A percentile compares a stretch with the other conserved stretches of the same genome.
Conservation (phyloP, 2,113 vertebrate species). For the Isichthys henryi region DNA sequence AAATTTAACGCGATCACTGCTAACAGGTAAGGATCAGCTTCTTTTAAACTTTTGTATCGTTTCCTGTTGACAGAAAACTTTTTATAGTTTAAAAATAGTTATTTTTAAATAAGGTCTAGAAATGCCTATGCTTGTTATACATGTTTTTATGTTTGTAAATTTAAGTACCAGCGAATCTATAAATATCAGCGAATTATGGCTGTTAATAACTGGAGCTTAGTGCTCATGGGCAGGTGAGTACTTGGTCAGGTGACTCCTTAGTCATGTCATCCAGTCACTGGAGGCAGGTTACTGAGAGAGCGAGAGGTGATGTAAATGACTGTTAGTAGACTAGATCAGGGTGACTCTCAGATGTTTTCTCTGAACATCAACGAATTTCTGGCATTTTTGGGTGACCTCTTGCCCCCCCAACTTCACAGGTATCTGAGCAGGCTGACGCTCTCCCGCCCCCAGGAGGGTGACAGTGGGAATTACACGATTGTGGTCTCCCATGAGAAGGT, state of each 20-base stretch:
- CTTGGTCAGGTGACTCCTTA: not conserved
- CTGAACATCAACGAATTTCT: not conserved
- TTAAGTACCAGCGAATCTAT: not conserved
- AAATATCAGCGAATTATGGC: not conserved
- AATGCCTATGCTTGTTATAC: not conserved
- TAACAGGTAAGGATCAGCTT: slow-evolving; percentile 62
- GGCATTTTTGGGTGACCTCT: not conserved
- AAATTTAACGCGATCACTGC: slow-evolving; percentile 64
- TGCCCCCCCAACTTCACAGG: slow-evolving; percentile 47
- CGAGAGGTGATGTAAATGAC: not conserved
- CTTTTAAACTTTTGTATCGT: not conserved
- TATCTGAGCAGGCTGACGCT: slow-evolving; percentile 80
- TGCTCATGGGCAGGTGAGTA: not conserved
- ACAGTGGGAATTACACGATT: slow-evolving; percentile 83
- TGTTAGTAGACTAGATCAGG: not conserved
- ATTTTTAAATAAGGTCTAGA: not conserved
- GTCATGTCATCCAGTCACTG: not conserved
- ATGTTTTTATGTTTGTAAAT: not conserved
- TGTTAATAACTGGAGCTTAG: not conserved
- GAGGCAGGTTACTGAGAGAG: not conserved
- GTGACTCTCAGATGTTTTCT: not conserved
- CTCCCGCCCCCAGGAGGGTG: slow-evolving; percentile 76
- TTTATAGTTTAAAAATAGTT: not conserved
- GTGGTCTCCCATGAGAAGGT: slow-evolving; percentile 66
- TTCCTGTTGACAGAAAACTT: not conserved